Conservation (phyloP, 2,113 vertebrate genomes). For the Syngnathus typhle region DNA sequence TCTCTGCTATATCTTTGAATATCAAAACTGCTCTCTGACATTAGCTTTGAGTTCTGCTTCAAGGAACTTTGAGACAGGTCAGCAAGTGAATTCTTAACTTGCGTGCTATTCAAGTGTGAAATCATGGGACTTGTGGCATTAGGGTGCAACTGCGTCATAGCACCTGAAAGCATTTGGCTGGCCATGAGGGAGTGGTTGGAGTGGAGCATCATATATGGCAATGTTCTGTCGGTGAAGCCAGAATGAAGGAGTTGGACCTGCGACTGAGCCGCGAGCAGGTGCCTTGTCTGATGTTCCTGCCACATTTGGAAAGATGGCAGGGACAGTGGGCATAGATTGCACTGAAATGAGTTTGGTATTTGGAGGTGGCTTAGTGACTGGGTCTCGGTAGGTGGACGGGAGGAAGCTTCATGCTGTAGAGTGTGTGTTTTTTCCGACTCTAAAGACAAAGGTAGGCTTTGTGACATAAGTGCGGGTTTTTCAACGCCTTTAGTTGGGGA, state of each 20-base stretch:
- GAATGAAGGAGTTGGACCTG: slow-evolving; percentile 94
- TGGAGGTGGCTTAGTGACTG: slow-evolving; percentile 57
- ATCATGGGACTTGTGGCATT: slow-evolving; percentile 78
- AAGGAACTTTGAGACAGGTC: slow-evolving; percentile 79
- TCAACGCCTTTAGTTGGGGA: slow-evolving; percentile 61
- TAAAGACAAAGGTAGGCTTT: slow-evolving; percentile 74
- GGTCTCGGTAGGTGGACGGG: slow-evolving; percentile 37
- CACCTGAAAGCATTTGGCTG: slow-evolving; percentile 87
- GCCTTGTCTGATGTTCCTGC: slow-evolving; percentile 97
- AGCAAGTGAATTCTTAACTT: slow-evolving; percentile 56
- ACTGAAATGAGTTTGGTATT: slow-evolving; percentile 87
- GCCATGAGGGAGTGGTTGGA: slow-evolving; percentile 88
- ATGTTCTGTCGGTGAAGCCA: slow-evolving; percentile 86
- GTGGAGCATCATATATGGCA: slow-evolving; percentile 96
- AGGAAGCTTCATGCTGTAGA: slow-evolving; percentile 26
- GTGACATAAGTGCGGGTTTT: slow-evolving; percentile 66
- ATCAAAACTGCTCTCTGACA: slow-evolving; percentile 80
- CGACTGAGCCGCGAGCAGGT: slow-evolving; percentile 91
- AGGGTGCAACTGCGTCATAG: slow-evolving; percentile 82
- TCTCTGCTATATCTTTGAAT: slow-evolving; percentile 76
- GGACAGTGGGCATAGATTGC: slow-evolving; percentile 87
- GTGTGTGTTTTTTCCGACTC: slow-evolving; percentile 71
- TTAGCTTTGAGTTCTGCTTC: slow-evolving; percentile 88
- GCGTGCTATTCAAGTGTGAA: slow-evolving; percentile 59
- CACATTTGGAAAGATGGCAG: slow-evolving; percentile 93